Conservation (phyloP, 2,888 invertebrate species). For the Eledone cirrhosa region DNA sequence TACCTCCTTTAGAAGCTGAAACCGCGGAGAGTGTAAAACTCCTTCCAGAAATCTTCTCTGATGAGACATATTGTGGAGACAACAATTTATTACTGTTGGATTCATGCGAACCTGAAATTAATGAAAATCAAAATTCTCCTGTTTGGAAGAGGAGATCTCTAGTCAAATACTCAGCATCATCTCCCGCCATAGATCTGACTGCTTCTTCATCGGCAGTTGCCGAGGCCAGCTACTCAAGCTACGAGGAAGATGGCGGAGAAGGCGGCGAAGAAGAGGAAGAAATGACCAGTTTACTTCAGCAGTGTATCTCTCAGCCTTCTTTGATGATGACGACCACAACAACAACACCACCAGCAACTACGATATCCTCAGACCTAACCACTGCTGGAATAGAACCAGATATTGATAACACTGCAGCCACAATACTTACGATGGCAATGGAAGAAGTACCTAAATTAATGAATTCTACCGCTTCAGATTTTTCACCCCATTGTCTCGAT, state of each 20-base stretch:
- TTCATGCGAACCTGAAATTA: neutral
- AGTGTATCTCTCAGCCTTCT: neutral
- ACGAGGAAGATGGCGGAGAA: conserved; percentile 32
- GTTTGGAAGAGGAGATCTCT: conserved; percentile 39
- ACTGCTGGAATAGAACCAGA: neutral
- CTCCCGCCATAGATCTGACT: neutral
- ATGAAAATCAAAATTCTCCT: conserved; percentile 27
- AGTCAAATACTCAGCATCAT: neutral
- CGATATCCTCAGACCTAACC: neutral
- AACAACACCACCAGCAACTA: too few species aligned
- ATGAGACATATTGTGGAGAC: neutral
- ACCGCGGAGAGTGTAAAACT: neutral
- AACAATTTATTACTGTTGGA: neutral
- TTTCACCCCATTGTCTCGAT: too few species aligned
- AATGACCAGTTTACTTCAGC: conserved; percentile 14
- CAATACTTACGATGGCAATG: too few species aligned
- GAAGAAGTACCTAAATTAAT: too few species aligned
- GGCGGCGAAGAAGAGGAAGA: neutral
- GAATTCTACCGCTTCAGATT: too few species aligned
- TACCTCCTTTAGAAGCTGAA: conserved; percentile 28
- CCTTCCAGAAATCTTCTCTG: neutral
- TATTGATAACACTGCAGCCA: too few species aligned
- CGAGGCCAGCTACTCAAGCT: too few species aligned
- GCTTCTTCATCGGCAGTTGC: too few species aligned
- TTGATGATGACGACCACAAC: neutral